Conservation (phyloP, 2,797 vertebrate genomes). For the Enteromius trimaculatus region DNA sequence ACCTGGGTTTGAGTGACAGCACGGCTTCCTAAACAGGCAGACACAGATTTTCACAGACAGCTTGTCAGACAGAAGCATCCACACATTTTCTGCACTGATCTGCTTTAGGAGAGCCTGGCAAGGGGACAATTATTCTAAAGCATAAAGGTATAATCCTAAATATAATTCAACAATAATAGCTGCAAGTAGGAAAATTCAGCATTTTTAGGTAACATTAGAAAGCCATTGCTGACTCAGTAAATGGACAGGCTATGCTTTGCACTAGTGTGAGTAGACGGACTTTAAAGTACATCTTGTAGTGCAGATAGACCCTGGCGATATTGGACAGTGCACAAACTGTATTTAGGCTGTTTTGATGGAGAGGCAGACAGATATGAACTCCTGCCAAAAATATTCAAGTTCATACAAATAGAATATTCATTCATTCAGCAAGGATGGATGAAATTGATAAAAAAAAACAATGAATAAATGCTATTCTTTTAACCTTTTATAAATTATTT, state of each 20-base stretch:
- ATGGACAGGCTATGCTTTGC: not conserved
- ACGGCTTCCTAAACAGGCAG: conserved; percentile 19
- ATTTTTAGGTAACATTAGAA: conserved; percentile 6
- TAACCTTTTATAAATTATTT: not conserved
- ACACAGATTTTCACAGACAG: conserved; percentile 45
- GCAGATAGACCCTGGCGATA: not conserved
- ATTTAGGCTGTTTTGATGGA: not conserved
- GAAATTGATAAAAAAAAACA: not conserved
- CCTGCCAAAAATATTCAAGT: not conserved
- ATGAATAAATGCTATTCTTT: not conserved
- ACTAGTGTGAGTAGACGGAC: not conserved
- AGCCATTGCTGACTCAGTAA: not conserved
- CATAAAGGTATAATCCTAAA: conserved; percentile 15
- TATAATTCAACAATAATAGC: conserved; percentile 13
- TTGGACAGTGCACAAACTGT: not conserved
- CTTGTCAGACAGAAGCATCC: conserved; percentile 40
- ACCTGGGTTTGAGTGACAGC: conserved; percentile 50
- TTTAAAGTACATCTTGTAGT: not conserved
- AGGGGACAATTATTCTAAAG: conserved; percentile 22
- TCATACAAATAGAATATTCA: not conserved
- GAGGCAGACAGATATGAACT: not conserved
- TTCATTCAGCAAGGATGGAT: not conserved
- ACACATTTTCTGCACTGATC: conserved; percentile 12
- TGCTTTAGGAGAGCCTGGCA: not conserved
- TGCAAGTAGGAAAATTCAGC: not conserved